Evolutionary conservation across 2,113 vertebrate species (phyloP), one percentile per base, ranked within the genome.

Genomic region (Empidonax traillii): DNA sequence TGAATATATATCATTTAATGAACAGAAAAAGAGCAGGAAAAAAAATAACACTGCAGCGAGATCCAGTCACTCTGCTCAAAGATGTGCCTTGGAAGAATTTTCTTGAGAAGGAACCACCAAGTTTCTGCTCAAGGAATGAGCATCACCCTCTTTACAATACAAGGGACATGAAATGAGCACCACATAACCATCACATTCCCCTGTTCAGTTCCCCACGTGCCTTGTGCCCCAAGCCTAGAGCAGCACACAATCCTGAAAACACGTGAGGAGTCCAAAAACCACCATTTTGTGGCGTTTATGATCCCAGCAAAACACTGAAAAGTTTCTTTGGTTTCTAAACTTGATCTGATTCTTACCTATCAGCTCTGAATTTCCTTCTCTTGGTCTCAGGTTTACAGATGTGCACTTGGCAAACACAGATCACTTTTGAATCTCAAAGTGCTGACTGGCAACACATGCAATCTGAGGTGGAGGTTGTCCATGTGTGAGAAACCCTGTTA

Each of bases 41-140:
- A 78, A 47, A 37, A 67, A 11, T 0, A 62, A 47, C 33, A 55
- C 63, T 39, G n/a, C 41, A 61, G 65, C 0, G 0, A 80, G 35
- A 87, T 55, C 53, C 7, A 0, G 52, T 72, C 31, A 27, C 9
- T 73, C 22, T 46, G 18, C 47, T 96, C n/a, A 16, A 53, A 53
- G 71, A 87, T 27, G 41, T 41, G 27, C 24, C 63, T 49, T 27
- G 4, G 41, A 72, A 65, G 28, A 47, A 37, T 65, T 49, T 75
- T 44, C 55, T 43, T 55, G 23, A 56, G 49, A 67, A 86, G 20
- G 14, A 92, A 67, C 19, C 52, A 78, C 30, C 6, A 14, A 59
- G 24, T 27, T 93, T 63, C 19, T 77, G n/a, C 28, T 55, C 46
- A 71, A 46, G 44, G 44, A 74, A 24, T 18, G 21, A 63, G 18